Conservation (phyloP, 2,113 vertebrate genomes). For the Pimephales promelas region DNA sequence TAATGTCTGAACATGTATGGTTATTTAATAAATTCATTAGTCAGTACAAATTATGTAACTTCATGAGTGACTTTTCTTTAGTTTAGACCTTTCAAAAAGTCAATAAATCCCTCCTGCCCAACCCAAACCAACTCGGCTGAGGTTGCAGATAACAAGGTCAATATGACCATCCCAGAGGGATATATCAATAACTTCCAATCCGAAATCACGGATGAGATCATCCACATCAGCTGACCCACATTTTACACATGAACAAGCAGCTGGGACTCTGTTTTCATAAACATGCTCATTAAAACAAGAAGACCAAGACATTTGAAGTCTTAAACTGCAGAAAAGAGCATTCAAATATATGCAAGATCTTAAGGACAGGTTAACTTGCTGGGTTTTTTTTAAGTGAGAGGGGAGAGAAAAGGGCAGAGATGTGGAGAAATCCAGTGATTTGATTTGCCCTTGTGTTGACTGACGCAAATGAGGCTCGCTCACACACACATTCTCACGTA, state of each 20-base stretch:
- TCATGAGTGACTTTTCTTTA: neutral
- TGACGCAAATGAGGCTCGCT: constrained; percentile 30
- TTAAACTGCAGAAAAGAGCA: neutral
- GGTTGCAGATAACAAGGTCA: constrained; percentile 54
- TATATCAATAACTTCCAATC: constrained; percentile 65
- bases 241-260: constrained; percentile 47
- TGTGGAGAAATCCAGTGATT: constrained; percentile 12
- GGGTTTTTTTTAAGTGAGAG: neutral
- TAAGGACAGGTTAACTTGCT: neutral
- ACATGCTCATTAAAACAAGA: neutral
- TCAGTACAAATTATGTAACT: constrained; percentile 13
- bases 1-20: neutral
- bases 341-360: neutral
- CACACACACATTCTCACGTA: neutral
- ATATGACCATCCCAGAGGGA: constrained; percentile 58
- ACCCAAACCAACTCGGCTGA: neutral
- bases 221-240: constrained; percentile 54
- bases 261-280: constrained; percentile 29
- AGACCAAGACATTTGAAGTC: neutral
- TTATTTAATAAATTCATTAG: neutral
- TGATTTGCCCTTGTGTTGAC: constrained; percentile 33
- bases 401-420: neutral
- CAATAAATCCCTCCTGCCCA: neutral
- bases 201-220: constrained; percentile 43
- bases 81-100: constrained; percentile 19